Evolutionary conservation across 37 sponge, comb jelly and placozoan species (phyloP), one percentile per base, ranked within the genome.

Genomic region (Aphrocallistes beatrix): DNA sequence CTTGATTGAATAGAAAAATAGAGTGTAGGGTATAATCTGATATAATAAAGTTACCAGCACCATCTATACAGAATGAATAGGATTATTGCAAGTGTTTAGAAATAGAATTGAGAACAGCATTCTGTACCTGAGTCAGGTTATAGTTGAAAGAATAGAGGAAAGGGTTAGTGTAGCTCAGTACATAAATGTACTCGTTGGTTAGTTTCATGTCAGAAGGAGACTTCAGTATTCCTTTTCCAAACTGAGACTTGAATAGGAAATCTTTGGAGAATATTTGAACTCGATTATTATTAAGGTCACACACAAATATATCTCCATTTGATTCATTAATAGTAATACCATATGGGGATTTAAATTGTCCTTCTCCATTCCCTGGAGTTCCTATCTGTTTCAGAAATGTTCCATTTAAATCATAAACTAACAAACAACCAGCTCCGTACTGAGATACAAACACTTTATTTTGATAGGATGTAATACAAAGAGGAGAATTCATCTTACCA

Each of bases 301-400:
- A 60, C n/a, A 60, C 17, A 60, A 25, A 60, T 3, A 60, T 60
- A 60, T 60, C 75, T 60, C 75, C 75, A 60, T 60, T 60, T 32
- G 25, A 8, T 3, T 3, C 17, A 60, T 13, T 19, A 28, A 60
- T 60, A 60, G 75, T 30, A 3, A 60, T 60, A 13, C 75, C 75
- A 60, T 28, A 30, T 6, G 75, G 21, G n/a, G 10, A 21, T 21
- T 19, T 19, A 28, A 19, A 19, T 60, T 60, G 17, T 60, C 8
- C 8, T 60, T 13, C 21, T 60, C 75, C 75, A 60, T 28, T 13
- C 25, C 75, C 8, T 60, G 8, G 8, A 60, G 75, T 60, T 3
- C 75, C 75, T 13, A 60, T 60, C n/a, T 13, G 75, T 60, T 3
- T 60, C 28, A 60, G 10, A 60, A 60, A 60, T 25, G 10, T 3